These are phyloP conservation scores for Centrocercus urophasianus DNA, from an alignment of 2,113 vertebrate species.

Conservation along the genomic window DNA sequence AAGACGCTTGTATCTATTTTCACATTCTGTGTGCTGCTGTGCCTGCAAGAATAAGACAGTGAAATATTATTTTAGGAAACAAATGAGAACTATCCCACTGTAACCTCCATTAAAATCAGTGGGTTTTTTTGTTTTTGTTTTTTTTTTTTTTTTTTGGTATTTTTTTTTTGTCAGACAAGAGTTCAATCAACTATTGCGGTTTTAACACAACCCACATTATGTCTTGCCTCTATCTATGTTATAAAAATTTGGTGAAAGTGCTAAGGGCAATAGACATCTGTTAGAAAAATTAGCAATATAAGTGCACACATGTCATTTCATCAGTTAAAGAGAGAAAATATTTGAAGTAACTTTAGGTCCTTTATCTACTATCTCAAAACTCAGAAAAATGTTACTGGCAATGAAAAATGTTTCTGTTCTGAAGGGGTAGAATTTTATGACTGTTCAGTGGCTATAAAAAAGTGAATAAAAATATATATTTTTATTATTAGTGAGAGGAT, in stretches of 20 bases:
- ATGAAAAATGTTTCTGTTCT: background rate
- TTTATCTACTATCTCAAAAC: constrained; percentile 1
- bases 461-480: background rate
- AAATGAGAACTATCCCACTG: constrained; percentile 6
- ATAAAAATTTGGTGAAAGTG: background rate
- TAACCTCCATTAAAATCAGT: constrained; percentile 17
- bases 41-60: constrained; percentile 35
- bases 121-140: rapidly evolving
- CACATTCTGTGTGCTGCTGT: constrained; percentile 20
- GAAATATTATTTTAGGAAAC: constrained; percentile 45
- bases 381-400: background rate
- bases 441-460: background rate
- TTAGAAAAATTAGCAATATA: constrained; percentile 26
- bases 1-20: constrained; percentile 10
- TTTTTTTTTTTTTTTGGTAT: too few relatives aligned
- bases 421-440: background rate
- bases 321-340: constrained; percentile 19
- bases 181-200: constrained; percentile 13
- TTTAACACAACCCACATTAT: constrained; percentile 16
- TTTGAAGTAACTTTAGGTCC: background rate
- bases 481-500: background rate
- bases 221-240: background rate
- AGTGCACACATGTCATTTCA: background rate
- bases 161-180: background rate
- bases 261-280: background rate